Evolutionary conservation across 2,888 invertebrate species (phyloP).

Genomic region (Cheilosia scutellata): DNA sequence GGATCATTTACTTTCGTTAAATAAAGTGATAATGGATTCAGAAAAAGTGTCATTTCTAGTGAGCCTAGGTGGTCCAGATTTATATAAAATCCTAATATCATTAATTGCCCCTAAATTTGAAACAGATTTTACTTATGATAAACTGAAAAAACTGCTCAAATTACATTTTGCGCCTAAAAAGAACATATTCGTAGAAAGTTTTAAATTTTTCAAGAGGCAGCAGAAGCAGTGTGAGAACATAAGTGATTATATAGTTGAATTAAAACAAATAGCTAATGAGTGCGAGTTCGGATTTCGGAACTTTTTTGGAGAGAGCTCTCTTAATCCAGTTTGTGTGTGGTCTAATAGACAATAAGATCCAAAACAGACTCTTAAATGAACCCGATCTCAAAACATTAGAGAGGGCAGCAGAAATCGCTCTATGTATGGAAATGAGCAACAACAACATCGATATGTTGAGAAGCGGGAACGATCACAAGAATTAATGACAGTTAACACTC

Average conservation of each 20-base stretch:
- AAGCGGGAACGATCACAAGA: conserved; percentile 64
- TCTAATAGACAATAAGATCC: neutral
- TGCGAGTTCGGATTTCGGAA: conserved; percentile 7
- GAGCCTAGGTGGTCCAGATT: conserved; percentile 15
- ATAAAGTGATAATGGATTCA: conserved; percentile 1
- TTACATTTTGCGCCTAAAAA: conserved; percentile 26
- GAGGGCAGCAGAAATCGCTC: conserved; percentile 11
- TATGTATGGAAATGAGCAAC: conserved; percentile 29
- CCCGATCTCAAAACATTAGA: neutral
- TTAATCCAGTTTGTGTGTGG: conserved; percentile 8
- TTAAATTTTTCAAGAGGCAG: conserved; percentile 13
- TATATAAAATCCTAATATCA: conserved; percentile 11
- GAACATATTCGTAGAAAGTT: neutral
- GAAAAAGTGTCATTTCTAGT: conserved; percentile 22
- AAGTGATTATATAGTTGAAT: conserved; percentile 8
- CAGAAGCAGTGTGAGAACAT: neutral
- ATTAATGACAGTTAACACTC: conserved; percentile 61
- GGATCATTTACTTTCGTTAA: conserved; percentile 17
- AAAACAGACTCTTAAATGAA: neutral
- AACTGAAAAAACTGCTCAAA: conserved; percentile 13
- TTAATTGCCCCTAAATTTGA: conserved; percentile 33
- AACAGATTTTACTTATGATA: conserved; percentile 5
- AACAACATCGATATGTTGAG: conserved; percentile 19
- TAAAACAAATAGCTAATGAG: conserved; percentile 20
- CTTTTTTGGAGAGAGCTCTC: conserved; percentile 4